A percentile compares a stretch with the other conserved stretches of the same genome.
Evolutionary conservation across 2,888 invertebrate genomes (phyloP).

Genomic region (Eulithis testata): DNA sequence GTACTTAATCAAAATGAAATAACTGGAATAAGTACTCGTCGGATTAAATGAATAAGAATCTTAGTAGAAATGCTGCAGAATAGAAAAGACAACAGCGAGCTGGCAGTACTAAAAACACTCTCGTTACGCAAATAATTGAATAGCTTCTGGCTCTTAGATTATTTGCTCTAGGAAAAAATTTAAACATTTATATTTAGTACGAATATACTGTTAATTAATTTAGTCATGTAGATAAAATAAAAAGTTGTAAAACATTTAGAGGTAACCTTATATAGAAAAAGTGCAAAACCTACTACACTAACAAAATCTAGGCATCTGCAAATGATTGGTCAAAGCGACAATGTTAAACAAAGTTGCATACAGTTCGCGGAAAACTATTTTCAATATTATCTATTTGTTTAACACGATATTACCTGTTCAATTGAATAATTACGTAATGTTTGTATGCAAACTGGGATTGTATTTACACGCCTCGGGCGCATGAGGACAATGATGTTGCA

Average conservation of each 20-base stretch:
- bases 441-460: constrained; percentile 65
- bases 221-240: too few relatives aligned
- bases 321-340: background rate
- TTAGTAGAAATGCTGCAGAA: background rate
- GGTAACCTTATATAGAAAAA: too few relatives aligned
- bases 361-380: constrained; percentile 5
- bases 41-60: background rate
- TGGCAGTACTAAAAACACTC: too few relatives aligned
- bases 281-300: background rate
- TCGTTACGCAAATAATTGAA: too few relatives aligned
- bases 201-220: too few relatives aligned
- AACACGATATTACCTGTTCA: constrained; percentile 43
- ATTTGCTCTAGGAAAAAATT: too few relatives aligned
- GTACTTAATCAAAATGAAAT: constrained; percentile 8
- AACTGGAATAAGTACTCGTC: background rate
- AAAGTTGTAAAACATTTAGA: too few relatives aligned
- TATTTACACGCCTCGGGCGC: constrained; percentile 54
- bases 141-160: too few relatives aligned
- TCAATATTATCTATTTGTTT: constrained; percentile 8
- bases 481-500: constrained; percentile 22
- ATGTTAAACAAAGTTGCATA: background rate
- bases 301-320: background rate
- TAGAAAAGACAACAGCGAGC: too few relatives aligned
- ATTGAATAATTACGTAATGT: constrained; percentile 71
- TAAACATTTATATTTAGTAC: too few relatives aligned